A percentile compares a stretch with the other conserved stretches of the same genome.
These are phyloP conservation scores for Andrena dorsata DNA, from an alignment of 2,888 invertebrate species.

Conservation along the genomic window DNA sequence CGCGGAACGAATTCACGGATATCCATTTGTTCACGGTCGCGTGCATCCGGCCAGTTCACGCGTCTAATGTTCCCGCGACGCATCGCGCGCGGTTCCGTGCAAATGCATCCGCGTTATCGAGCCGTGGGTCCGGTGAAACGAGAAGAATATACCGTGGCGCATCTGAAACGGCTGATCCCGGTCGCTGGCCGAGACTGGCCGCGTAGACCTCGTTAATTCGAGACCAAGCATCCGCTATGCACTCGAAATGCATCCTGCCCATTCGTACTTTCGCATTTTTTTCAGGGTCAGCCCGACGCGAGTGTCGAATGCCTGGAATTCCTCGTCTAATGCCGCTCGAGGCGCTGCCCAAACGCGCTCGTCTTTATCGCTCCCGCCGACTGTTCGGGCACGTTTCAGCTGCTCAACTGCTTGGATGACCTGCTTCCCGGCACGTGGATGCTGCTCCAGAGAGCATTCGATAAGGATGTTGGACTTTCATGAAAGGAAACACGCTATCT, in stretches of 20 bases:
- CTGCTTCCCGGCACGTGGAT: too few relatives aligned
- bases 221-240: conserved; percentile 68
- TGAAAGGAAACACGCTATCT: too few relatives aligned
- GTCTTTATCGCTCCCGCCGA: neutral
- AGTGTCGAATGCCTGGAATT: conserved; percentile 19
- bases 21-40: neutral
- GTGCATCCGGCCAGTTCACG: conserved; percentile 6
- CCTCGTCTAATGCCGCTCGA: neutral
- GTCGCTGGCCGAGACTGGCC: conserved; percentile 55
- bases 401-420: too few relatives aligned
- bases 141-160: conserved; percentile 25
- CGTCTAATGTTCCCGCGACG: conserved; percentile 17
- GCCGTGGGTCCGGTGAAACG: conserved; percentile 22
- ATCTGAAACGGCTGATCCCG: conserved; percentile 37
- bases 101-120: conserved; percentile 42
- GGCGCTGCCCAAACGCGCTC: neutral
- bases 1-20: conserved; percentile 1
- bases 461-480: too few relatives aligned
- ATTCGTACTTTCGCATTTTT: conserved; percentile 63
- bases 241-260: conserved; percentile 55
- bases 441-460: too few relatives aligned
- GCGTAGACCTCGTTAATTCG: conserved; percentile 67
- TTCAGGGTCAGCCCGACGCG: conserved; percentile 8
- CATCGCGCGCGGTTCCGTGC: conserved; percentile 9
- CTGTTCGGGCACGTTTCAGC: neutral